Percentiles rank a stretch among this genome's conserved stretches.
phyloP scores from a whole-genome alignment of 2,797 vertebrate species.

The Triplophysa bombifrons region DNA sequence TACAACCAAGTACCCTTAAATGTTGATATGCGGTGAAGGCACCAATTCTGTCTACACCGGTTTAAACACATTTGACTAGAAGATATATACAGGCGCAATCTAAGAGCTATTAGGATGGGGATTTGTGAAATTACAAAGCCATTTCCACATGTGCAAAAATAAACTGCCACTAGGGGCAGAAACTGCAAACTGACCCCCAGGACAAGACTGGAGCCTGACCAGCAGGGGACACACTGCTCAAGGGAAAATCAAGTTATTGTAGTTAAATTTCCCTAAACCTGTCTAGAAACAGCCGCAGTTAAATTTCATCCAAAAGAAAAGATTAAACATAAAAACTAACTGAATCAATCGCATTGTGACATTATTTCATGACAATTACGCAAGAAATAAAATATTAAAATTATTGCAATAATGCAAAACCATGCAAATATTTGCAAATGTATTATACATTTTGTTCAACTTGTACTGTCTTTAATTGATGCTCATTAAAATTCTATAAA shows the following conservation, averaged over 20 bases:
- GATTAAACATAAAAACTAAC: background rate
- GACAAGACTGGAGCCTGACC: conserved; percentile 51
- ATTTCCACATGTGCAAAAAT: conserved; percentile 48
- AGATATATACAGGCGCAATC: background rate
- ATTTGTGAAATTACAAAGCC: conserved; percentile 5
- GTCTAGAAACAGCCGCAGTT: background rate
- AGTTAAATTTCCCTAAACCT: conserved; percentile 30
- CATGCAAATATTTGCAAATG: background rate
- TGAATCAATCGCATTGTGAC: background rate
- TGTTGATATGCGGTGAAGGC: conserved; percentile 4
- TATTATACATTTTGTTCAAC: background rate
- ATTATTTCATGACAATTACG: background rate
- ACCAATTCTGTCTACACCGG: background rate
- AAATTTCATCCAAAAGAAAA: background rate
- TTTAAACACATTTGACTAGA: background rate
- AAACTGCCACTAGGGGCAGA: conserved; percentile 40
- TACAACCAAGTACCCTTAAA: background rate
- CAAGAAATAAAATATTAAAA: background rate
- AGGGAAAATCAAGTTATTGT: conserved; percentile 18
- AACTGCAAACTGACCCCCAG: conserved; percentile 36
- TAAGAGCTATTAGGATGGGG: conserved; percentile 17
- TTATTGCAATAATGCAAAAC: too few species aligned
- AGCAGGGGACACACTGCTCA: conserved; percentile 55
- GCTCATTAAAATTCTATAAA: background rate
- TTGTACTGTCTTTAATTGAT: background rate